A percentile compares a stretch with the other conserved stretches of the same genome.
These are phyloP conservation scores for Lypha dubia DNA, from an alignment of 2,888 invertebrate genomes.

Conservation along the genomic window DNA sequence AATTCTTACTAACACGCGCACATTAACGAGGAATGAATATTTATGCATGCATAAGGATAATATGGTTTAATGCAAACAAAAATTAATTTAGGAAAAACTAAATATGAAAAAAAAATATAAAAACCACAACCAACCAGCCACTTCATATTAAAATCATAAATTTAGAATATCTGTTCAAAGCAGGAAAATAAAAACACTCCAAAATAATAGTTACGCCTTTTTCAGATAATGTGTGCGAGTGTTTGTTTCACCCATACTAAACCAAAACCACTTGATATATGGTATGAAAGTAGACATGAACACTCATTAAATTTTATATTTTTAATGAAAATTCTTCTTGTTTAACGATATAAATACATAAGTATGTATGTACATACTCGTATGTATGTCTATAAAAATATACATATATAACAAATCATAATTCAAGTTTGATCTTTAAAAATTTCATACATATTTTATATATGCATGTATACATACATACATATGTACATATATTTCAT, in stretches of 20 bases:
- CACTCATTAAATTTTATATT: background rate
- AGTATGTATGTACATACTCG: too few species aligned
- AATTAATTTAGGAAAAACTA: slow-evolving; percentile 20
- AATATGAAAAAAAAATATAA: slow-evolving; percentile 1
- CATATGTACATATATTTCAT: too few species aligned
- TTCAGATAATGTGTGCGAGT: slow-evolving; percentile 15
- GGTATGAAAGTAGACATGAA: too few species aligned
- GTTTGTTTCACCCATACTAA: background rate
- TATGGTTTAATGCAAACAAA: slow-evolving; percentile 11
- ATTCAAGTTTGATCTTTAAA: too few species aligned
- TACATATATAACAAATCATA: too few species aligned
- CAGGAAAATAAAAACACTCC: slow-evolving; percentile 49
- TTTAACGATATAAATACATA: background rate
- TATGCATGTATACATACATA: too few species aligned
- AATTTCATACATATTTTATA: too few species aligned
- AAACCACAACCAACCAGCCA: slow-evolving; percentile 31
- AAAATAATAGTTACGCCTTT: slow-evolving; percentile 48
- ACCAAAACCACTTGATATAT: background rate
- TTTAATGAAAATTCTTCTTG: slow-evolving; percentile 26
- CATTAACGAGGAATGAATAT: slow-evolving; percentile 8
- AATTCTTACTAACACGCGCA: too few species aligned
- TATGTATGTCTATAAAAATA: too few species aligned
- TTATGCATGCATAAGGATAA: slow-evolving; percentile 46
- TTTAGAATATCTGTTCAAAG: slow-evolving; percentile 42
- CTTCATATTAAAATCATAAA: slow-evolving; percentile 66